Conservation (phyloP, 92 coral and sea anemone species). For the Epizoanthus illoricatus region DNA sequence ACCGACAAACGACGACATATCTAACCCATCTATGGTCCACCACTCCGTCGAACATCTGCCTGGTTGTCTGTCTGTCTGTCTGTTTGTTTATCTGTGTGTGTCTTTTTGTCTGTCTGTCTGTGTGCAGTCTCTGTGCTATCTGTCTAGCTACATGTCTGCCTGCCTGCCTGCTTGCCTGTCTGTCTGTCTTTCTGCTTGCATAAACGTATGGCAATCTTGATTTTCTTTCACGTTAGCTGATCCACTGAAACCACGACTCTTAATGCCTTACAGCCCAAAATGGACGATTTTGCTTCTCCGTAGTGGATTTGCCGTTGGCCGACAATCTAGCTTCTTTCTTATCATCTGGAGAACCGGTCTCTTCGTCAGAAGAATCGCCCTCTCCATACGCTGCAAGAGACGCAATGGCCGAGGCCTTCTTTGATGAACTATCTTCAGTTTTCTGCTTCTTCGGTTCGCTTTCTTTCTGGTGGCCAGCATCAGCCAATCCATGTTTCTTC, state of each 20-base stretch:
- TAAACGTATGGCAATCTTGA: neutral
- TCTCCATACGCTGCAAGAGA: constrained; percentile 73
- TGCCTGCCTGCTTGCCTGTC: neutral
- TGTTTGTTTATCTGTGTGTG: neutral
- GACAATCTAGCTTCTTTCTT: neutral
- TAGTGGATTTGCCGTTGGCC: constrained; percentile 20
- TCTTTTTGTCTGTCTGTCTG: neutral
- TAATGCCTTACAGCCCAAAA: constrained; percentile 77
- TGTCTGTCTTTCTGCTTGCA: neutral
- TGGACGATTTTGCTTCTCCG: constrained; percentile 37
- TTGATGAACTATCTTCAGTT: constrained; percentile 38
- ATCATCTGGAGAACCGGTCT: constrained; percentile 36
- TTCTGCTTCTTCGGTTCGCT: constrained; percentile 57
- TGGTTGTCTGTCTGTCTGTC: neutral
- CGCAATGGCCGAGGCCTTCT: constrained; percentile 47
- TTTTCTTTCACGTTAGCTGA: neutral
- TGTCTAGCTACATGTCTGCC: neutral
- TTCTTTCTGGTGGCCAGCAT: neutral
- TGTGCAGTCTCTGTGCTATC: neutral
- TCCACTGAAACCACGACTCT: neutral
- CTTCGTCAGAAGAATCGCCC: constrained; percentile 73
- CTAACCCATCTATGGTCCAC: neutral
- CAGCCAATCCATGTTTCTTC: constrained; percentile 48
- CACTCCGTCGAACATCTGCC: neutral
- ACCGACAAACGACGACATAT: too few species aligned